Conservation (phyloP, 2,888 invertebrate genomes). For the Julus scandinavius region DNA sequence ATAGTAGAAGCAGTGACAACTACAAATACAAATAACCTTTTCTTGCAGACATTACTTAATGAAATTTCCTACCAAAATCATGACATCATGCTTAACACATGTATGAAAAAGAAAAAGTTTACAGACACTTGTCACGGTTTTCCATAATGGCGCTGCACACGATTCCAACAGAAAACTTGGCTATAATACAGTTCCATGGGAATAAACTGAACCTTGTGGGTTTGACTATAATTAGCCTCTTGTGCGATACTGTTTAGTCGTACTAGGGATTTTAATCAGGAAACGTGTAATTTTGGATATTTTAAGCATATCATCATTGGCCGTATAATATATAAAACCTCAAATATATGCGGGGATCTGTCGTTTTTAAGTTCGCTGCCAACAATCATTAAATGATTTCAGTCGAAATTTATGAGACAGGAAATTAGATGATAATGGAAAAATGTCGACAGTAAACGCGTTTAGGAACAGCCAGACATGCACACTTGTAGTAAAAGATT, state of each 20-base stretch:
- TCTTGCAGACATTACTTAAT: too few species aligned
- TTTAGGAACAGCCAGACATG: slow-evolving; percentile 20
- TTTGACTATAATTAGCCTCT: slow-evolving; percentile 31
- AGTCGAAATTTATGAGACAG: slow-evolving; percentile 53
- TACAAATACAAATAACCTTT: too few species aligned
- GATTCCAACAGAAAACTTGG: neutral
- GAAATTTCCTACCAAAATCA: too few species aligned
- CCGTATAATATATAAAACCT: slow-evolving; percentile 27
- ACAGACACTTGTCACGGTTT: neutral
- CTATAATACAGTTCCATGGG: neutral
- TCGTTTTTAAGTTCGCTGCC: slow-evolving; percentile 45
- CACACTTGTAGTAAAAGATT: slow-evolving; percentile 17
- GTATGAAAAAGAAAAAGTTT: neutral
- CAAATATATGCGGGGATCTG: slow-evolving; percentile 34
- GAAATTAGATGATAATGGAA: slow-evolving; percentile 51
- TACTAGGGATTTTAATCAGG: slow-evolving; percentile 53
- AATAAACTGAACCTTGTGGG: neutral
- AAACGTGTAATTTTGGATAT: slow-evolving; percentile 54
- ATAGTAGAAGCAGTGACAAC: too few species aligned
- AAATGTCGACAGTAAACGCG: slow-evolving; percentile 43
- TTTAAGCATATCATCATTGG: slow-evolving; percentile 49
- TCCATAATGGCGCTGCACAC: neutral
- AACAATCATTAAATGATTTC: slow-evolving; percentile 51
- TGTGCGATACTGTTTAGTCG: neutral
- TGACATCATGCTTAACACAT: too few species aligned